Evolutionary conservation across 2,113 vertebrate species (phyloP), one percentile per base, ranked within the genome.

Genomic region (Riparia riparia): DNA sequence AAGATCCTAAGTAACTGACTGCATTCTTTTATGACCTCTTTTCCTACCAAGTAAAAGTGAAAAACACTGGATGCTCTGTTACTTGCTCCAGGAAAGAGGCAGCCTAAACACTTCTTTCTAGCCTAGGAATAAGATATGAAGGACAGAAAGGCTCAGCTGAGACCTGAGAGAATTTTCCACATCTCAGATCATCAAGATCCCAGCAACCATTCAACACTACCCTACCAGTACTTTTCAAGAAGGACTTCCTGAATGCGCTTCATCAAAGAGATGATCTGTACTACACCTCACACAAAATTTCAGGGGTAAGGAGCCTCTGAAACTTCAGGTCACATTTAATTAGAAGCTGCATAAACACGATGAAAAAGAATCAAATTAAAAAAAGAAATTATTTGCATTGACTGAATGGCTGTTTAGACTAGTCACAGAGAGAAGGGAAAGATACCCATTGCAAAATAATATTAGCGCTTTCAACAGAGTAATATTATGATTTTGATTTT

Each of bases 1-100:
- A 92, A 96, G 85, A 84, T 73, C 39, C 73, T 78, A 83, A 93
- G 28, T 44, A 96, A 78, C 79, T 91, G 64, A 82, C 54, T 90
- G 49, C 42, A 64, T 85, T 93, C 45, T 92, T 96, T 95, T 89
- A 96, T 85, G 31, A 20, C 56, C 58, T 85, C 50, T 84, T 91
- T 91, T 93, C 56, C 68, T 69, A 83, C 51, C 47, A 31, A 80
- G 34, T 82, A 71, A 91, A 31, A 80, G 34, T 82, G 74, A 91
- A 93, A 93, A 85, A 60, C 44, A 61, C 10, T 79, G 66, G 26
- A 34, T 92, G 11, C 12, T 72, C 32, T 87, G 34, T 44, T 91
- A 58, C 31, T 68, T 83, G 14, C 45, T 28, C 15, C 37, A 47
- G 72, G 32, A 85, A 89, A 92, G 16, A 86, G 15, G 21, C 26